Percentiles rank a stretch among this genome's conserved stretches.
phyloP scores from a whole-genome alignment of 1,140 invertebrate genomes.

The Leptopilina clavipes region DNA sequence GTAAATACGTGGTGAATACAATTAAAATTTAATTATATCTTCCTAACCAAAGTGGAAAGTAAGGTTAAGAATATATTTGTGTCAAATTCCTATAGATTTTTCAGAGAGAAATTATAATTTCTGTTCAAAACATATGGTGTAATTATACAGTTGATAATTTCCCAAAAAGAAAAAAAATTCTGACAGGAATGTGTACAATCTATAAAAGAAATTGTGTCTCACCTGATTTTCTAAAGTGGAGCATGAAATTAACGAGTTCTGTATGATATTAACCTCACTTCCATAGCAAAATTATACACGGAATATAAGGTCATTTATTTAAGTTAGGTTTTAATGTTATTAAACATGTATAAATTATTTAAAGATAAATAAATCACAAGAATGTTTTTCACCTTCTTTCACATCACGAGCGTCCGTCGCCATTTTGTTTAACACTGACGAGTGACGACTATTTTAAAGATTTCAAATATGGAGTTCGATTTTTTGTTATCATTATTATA shows the following conservation, averaged over 20 bases:
- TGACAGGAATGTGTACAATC: neutral
- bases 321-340: neutral
- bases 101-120: too few relatives aligned
- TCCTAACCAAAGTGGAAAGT: too few relatives aligned
- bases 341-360: neutral
- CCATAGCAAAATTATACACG: neutral
- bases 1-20: too few relatives aligned
- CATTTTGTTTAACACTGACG: neutral
- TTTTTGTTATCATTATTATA: too few relatives aligned
- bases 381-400: neutral
- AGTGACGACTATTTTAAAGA: too few relatives aligned
- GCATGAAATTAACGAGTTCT: neutral
- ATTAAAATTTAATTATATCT: too few relatives aligned
- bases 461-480: too few relatives aligned
- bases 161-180: too few relatives aligned
- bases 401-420: conserved; percentile 4
- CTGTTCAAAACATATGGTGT: too few relatives aligned
- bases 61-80: too few relatives aligned
- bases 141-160: too few relatives aligned
- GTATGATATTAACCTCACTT: neutral
- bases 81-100: too few relatives aligned
- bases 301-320: neutral
- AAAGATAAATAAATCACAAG: neutral
- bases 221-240: neutral
- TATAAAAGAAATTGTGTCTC: neutral